Conservation (phyloP, 2,797 vertebrate species). For the Poecilia velifera region DNA sequence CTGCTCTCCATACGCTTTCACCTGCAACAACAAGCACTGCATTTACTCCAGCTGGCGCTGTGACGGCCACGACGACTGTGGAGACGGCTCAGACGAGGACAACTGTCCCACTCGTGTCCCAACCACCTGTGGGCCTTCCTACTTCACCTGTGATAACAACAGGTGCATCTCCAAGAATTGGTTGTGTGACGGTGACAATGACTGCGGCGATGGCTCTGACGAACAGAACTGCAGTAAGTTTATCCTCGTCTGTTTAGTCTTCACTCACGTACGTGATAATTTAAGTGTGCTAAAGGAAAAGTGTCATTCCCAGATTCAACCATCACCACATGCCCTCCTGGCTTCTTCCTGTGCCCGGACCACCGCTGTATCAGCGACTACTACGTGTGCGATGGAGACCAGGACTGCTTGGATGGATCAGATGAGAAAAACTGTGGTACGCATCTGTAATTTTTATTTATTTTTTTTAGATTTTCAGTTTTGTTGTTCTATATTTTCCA, state of each 20-base stretch:
- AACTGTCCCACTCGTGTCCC: conserved; percentile 85
- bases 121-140: conserved; percentile 73
- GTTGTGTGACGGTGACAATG: conserved; percentile 93
- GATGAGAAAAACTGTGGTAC: conserved; percentile 91
- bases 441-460: conserved; percentile 33
- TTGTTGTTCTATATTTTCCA: background rate
- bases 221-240: conserved; percentile 91
- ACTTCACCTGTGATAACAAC: conserved; percentile 87
- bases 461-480: background rate
- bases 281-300: conserved; percentile 7
- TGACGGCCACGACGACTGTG: conserved; percentile 88
- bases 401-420: conserved; percentile 91
- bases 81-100: conserved; percentile 89
- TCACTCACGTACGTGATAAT: background rate
- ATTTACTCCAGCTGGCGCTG: conserved; percentile 86
- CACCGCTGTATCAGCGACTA: conserved; percentile 87
- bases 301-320: conserved; percentile 77
- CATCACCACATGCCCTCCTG: conserved; percentile 84
- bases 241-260: background rate
- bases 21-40: conserved; percentile 88
- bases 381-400: conserved; percentile 90
- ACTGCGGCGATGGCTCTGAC: conserved; percentile 93
- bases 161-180: conserved; percentile 85
- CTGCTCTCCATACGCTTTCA: conserved; percentile 87
- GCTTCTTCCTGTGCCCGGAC: conserved; percentile 89